A percentile compares a stretch with the other conserved stretches of the same genome.
Evolutionary conservation across 2,797 vertebrate species (phyloP).

Genomic region (Agapornis canus): DNA sequence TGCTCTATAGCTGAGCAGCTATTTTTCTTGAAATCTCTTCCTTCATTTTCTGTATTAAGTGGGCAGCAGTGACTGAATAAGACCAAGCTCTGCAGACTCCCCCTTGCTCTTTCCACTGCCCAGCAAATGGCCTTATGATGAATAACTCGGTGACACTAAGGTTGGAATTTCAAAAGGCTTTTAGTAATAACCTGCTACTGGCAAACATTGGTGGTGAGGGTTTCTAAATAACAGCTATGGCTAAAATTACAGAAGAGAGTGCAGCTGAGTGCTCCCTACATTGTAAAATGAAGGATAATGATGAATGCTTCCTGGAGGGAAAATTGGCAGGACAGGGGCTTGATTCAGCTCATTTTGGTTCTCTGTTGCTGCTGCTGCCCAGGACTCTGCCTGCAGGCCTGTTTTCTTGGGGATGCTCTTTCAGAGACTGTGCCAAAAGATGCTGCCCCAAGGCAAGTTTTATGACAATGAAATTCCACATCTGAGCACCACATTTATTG

Average conservation of each 20-base stretch:
- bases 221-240: background rate
- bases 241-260: background rate
- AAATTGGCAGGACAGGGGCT: background rate
- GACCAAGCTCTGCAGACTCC: background rate
- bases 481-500: background rate
- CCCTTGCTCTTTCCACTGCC: background rate
- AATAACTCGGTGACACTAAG: background rate
- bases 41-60: background rate
- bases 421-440: background rate
- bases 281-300: background rate
- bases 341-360: background rate
- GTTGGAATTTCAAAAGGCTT: background rate
- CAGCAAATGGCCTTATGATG: background rate
- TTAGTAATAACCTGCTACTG: background rate
- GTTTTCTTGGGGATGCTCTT: background rate
- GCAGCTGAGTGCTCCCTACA: background rate
- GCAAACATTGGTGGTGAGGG: background rate
- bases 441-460: background rate
- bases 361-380: background rate
- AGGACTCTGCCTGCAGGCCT: background rate
- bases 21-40: background rate
- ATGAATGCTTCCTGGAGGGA: background rate
- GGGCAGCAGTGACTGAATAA: background rate
- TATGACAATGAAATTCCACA: background rate
- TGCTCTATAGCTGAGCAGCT: background rate